Conservation (phyloP, 2,113 vertebrate genomes). For the Trematocara macrostoma region DNA sequence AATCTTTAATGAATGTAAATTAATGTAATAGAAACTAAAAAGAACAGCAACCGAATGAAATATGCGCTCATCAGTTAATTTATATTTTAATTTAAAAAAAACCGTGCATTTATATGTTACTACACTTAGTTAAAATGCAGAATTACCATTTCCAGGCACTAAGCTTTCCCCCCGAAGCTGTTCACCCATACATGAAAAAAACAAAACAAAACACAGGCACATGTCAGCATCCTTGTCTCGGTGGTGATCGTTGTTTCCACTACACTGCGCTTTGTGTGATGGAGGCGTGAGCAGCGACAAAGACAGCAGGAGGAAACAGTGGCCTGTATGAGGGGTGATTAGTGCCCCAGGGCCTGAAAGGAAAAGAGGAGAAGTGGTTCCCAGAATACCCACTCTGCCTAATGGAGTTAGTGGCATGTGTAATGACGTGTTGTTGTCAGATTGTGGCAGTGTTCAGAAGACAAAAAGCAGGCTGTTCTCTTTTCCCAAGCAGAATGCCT, state of each 20-base stretch:
- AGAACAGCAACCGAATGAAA: background rate
- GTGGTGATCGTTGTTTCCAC: slow-evolving; percentile 48
- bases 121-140: background rate
- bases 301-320: slow-evolving; percentile 43
- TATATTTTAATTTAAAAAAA: background rate
- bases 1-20: background rate
- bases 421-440: background rate
- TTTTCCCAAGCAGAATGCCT: background rate
- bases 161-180: background rate
- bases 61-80: background rate
- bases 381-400: background rate
- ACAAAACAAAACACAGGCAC: background rate
- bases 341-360: background rate
- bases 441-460: background rate
- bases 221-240: slow-evolving; percentile 31
- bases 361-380: background rate
- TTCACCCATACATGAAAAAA: background rate
- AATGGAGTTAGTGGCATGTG: background rate
- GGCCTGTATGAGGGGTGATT: slow-evolving; percentile 17
- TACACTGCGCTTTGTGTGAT: slow-evolving; percentile 65
- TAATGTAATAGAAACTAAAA: background rate
- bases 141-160: background rate
- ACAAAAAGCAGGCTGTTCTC: background rate
- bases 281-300: slow-evolving; percentile 64
- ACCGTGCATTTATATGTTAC: background rate